phyloP scores from a whole-genome alignment of 2,888 invertebrate genomes.

The Amaurobius ferox region DNA sequence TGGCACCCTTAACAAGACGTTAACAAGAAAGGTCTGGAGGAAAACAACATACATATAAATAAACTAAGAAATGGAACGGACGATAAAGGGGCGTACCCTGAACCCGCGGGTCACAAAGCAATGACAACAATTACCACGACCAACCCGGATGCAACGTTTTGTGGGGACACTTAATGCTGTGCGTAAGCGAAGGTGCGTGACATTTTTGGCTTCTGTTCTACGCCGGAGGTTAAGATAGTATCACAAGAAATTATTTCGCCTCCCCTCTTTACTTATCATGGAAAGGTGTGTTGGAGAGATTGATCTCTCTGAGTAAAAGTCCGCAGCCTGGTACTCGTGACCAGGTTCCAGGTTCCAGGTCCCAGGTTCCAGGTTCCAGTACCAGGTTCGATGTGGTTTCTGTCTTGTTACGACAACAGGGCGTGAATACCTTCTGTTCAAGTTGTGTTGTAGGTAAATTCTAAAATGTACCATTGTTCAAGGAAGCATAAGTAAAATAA shows the following conservation, averaged over 20 bases:
- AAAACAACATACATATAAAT: neutral
- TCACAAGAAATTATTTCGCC: conserved; percentile 1
- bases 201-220: conserved; percentile 34
- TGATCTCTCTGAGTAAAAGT: too few species aligned
- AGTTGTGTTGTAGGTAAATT: too few species aligned
- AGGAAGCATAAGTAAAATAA: too few species aligned
- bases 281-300: conserved; percentile 5
- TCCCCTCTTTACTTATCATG: conserved; percentile 7
- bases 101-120: conserved; percentile 56
- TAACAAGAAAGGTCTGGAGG: neutral
- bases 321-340: too few species aligned
- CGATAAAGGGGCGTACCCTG: conserved; percentile 44
- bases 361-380: too few species aligned
- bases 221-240: conserved; percentile 33
- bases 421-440: too few species aligned
- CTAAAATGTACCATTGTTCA: too few species aligned
- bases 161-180: conserved; percentile 25
- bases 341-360: too few species aligned
- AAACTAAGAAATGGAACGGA: neutral
- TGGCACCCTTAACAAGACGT: conserved; percentile 40
- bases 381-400: too few species aligned
- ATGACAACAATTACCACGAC: conserved; percentile 56
- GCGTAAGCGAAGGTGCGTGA: conserved; percentile 66
- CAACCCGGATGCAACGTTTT: conserved; percentile 50
- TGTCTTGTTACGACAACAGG: too few species aligned